Conservation (phyloP, 2,797 vertebrate genomes). For the Ispidina lecontei region DNA sequence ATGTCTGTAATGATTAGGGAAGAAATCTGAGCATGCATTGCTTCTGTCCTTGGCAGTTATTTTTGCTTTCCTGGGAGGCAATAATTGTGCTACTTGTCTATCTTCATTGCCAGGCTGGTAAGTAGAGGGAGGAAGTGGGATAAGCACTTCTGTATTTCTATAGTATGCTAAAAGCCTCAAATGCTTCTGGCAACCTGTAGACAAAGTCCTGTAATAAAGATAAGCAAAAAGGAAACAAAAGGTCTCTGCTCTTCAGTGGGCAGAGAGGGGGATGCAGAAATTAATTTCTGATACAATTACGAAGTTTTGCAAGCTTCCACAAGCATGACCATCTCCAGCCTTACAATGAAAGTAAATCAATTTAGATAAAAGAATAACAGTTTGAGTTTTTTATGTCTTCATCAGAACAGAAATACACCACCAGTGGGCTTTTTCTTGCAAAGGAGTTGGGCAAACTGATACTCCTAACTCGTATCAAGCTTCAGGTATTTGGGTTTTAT, state of each 20-base stretch:
- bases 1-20: slow-evolving; percentile 10
- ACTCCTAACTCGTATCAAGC: not conserved
- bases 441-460: not conserved
- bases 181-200: slow-evolving; percentile 42
- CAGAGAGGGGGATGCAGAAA: not conserved
- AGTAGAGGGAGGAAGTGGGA: not conserved
- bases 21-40: slow-evolving; percentile 6
- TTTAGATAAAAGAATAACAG: not conserved
- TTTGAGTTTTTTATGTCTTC: not conserved
- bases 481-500: not conserved
- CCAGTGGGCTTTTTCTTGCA: not conserved
- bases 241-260: not conserved
- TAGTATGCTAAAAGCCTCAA: not conserved
- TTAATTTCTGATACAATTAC: not conserved
- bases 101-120: not conserved
- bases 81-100: slow-evolving; percentile 14
- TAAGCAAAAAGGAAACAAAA: not conserved
- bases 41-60: slow-evolving; percentile 52
- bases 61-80: slow-evolving; percentile 36
- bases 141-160: slow-evolving; percentile 11
- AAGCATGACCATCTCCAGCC: not conserved
- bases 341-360: not conserved
- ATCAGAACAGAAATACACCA: not conserved
- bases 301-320: not conserved
- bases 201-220: not conserved